Evolutionary conservation across 1,140 invertebrate species (phyloP).

Genomic region (Bombus pyrosoma): DNA sequence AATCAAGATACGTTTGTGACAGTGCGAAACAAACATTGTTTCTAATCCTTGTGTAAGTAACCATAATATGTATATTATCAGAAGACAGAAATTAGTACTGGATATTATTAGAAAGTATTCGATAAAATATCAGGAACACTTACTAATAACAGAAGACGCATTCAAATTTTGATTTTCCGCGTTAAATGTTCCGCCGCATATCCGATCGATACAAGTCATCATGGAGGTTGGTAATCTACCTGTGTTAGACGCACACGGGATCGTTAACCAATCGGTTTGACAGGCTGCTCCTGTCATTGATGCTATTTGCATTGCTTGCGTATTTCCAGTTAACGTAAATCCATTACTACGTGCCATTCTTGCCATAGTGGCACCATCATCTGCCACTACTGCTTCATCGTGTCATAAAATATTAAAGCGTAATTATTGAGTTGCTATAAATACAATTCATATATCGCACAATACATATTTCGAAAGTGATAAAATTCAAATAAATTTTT

Average conservation of each 20-base stretch:
- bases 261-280: conserved; percentile 89
- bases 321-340: conserved; percentile 90
- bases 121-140: conserved; percentile 72
- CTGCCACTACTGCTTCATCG: conserved; percentile 18
- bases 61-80: too few relatives aligned
- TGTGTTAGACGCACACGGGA: conserved; percentile 88
- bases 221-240: conserved; percentile 83
- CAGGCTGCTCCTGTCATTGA: conserved; percentile 86
- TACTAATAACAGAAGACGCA: conserved; percentile 86
- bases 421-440: neutral
- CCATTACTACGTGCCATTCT: conserved; percentile 80
- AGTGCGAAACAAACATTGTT: neutral
- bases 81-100: too few relatives aligned
- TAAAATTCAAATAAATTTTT: too few relatives aligned
- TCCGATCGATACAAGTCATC: conserved; percentile 86
- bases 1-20: conserved; percentile 38
- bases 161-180: conserved; percentile 84
- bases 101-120: neutral
- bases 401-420: neutral
- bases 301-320: conserved; percentile 85
- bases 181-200: conserved; percentile 88
- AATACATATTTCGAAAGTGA: neutral
- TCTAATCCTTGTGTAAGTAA: too few relatives aligned
- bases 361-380: neutral
- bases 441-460: neutral